Percentiles rank a stretch among this genome's conserved stretches.
These are phyloP conservation scores for Eidolon dupreanum DNA, from an alignment of 2,797 vertebrate genomes.

Conservation along the genomic window DNA sequence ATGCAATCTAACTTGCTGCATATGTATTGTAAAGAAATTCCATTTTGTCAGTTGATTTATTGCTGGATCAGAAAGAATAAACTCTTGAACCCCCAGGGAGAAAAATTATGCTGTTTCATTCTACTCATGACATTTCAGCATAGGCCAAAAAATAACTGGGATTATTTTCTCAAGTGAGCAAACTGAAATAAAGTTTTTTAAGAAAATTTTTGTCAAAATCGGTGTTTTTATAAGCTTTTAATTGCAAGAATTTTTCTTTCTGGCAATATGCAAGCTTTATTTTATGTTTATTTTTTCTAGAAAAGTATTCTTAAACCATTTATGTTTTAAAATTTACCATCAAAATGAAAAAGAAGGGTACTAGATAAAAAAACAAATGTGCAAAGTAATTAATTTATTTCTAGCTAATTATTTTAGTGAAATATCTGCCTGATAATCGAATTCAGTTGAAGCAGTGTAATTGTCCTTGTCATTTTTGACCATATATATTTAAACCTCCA, in stretches of 20 bases:
- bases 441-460: not conserved
- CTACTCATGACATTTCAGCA: constrained; percentile 41
- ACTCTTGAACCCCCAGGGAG: constrained; percentile 33
- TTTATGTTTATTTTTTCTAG: not conserved
- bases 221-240: not conserved
- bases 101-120: constrained; percentile 30
- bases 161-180: constrained; percentile 46
- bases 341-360: not conserved
- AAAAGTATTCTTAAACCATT: not conserved
- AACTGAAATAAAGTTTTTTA: not conserved
- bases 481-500: not conserved
- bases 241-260: not conserved
- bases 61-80: constrained; percentile 61
- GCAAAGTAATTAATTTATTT: not conserved
- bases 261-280: not conserved
- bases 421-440: not conserved
- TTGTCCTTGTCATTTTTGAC: not conserved
- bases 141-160: constrained; percentile 25
- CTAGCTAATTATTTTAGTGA: not conserved
- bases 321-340: not conserved
- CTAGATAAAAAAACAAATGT: not conserved
- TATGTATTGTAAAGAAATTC: constrained; percentile 65
- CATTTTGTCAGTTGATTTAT: constrained; percentile 70
- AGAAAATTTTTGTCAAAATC: constrained; percentile 28
- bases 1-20: constrained; percentile 60